Conservation (phyloP, 2,888 invertebrate species). For the Coelinius sp. region DNA sequence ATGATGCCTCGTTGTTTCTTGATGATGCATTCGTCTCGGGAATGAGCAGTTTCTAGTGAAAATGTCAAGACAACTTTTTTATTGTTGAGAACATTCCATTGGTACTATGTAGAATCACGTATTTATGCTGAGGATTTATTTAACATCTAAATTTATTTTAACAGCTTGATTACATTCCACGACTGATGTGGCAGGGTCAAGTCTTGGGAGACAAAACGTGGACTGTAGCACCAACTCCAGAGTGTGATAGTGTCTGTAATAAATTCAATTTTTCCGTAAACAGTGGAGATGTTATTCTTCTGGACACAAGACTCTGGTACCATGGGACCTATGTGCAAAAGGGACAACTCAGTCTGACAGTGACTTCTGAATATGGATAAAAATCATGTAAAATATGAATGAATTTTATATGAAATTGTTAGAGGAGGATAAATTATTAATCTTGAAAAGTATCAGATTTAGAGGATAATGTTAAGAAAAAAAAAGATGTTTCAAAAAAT, state of each 20-base stretch:
- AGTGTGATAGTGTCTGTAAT: conserved; percentile 85
- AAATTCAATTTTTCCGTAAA: conserved; percentile 84
- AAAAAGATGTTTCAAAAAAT: too few species aligned
- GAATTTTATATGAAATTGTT: neutral
- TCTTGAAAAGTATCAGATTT: too few species aligned
- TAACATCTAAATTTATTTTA: conserved; percentile 45
- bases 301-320: conserved; percentile 94
- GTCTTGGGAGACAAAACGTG: conserved; percentile 88
- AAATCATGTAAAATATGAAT: neutral
- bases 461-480: too few species aligned
- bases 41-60: too few species aligned
- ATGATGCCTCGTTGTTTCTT: too few species aligned
- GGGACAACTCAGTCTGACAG: conserved; percentile 86
- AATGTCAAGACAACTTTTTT: too few species aligned
- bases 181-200: conserved; percentile 96
- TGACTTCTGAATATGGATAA: conserved; percentile 93
- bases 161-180: conserved; percentile 90
- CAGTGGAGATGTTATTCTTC: conserved; percentile 90
- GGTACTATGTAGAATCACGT: too few species aligned
- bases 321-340: conserved; percentile 87
- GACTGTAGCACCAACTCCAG: conserved; percentile 87
- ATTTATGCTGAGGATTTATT: too few species aligned
- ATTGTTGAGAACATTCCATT: too few species aligned
- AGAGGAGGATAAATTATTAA: neutral
- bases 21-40: too few species aligned